Base-by-base conservation (phyloP, 2,113 vertebrate species). In the Paramisgurnus dabryanus region DNA sequence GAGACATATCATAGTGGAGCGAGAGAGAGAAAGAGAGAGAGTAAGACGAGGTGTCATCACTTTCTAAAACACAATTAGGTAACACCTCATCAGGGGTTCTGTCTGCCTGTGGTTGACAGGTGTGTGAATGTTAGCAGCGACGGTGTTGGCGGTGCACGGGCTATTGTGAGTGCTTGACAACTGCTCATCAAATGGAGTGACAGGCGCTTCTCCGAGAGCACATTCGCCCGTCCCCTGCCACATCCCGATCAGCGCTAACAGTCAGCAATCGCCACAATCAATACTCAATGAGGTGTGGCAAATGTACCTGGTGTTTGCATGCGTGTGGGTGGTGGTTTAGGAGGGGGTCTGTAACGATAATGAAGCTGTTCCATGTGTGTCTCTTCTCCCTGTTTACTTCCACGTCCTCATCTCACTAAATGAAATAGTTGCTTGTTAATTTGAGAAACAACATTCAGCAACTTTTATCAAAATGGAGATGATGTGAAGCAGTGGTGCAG, bases 41-140 rank as follows among this genome's bases (percentile, higher is more conserved):
- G 57, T 75, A 66, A 87, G 86, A 88, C 50, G 81, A 86, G 92
- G 92, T 93, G 92, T 94, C 89, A 88, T 90, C 91, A 90, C 92
- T 93, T 95, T 94, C 93, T 93, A 94, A 95, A 94, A 94, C 93
- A 95, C 94, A 95, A 94, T 94, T 93, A 95, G 94, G 95, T 95
- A 96, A 95, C 95, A 95, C 94, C 94, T 95, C 95, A 94, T 95
- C 95, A 95, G 92, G 90, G 89, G 89, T 85, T 89, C 90, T 91
- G 90, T 87, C 93, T 93, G 90, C 90, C 83, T 67, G 91, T 88
- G 89, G 92, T 91, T 95, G 95, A 95, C 95, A 96, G 94, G 91
- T 89, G 83, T 58, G 92, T 88, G 89, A 87, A 82, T 87, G 89
- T 89, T 89, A 90, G 93, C 92, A 92, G 88, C 92, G 89, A 89